Evolutionary conservation across 2,113 vertebrate species (phyloP), one percentile per base, ranked within the genome.

Genomic region (Merops nubicus): DNA sequence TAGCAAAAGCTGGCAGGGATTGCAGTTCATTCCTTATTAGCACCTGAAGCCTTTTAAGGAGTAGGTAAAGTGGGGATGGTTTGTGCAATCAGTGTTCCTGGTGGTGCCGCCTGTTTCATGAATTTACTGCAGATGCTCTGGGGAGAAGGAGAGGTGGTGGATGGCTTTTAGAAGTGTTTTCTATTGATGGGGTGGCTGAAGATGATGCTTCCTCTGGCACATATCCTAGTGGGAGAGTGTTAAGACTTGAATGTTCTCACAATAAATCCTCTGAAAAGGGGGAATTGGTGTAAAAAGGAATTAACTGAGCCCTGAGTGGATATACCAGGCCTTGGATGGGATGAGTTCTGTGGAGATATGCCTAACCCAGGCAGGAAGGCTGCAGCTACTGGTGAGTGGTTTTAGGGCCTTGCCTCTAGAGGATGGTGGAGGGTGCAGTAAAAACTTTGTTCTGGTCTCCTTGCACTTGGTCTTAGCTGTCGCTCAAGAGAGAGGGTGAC

Each of bases 191-290:
- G 6, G 1, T 72, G 7, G 8, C 0, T 92, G 20, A 5, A 34
- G 11, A 1, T 18, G 7, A 3, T 65, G 4, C 0, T 70, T 3
- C 4, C 31, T 0, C 18, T 62, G 4, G 19, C 2, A 67, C 57
- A 8, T 1, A 2, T 0, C 2, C 0, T 0, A 1, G 9, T 11
- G 25, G 8, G 2, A 1, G 28, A 33, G 26, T 40, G n/a, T 56
- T 29, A 80, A 29, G 29, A 5, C 1, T 25, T 43, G 15, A 56
- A 42, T 13, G 15, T n/a, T 4, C 4, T 53, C 2, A 1, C 3
- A 7, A 53, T 15, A 31, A 50, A 25, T 4, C 1, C 1, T 16
- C 5, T 60, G 2, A 6, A 17, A 50, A 38, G 16, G 1, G 1
- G 8, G 2, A 36, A 63, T 15, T 1, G 8, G 10, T 1, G 4